Evolutionary conservation across 2,797 vertebrate genomes (phyloP), one percentile per base, ranked within the genome.

Genomic region (Eulemur mongoz): DNA sequence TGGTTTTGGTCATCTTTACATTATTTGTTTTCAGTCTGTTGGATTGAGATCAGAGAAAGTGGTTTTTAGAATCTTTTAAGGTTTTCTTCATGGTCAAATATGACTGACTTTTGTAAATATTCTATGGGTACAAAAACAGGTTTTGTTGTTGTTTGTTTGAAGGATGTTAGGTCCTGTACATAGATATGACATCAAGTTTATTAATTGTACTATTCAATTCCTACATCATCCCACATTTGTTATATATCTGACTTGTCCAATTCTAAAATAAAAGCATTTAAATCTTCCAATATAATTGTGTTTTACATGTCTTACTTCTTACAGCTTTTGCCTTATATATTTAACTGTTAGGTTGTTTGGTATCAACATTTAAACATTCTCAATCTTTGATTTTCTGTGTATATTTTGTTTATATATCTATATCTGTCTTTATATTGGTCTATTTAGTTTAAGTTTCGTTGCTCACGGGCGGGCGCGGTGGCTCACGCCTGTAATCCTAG

Each of bases 401-500:
- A 7, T 65, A 30, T 75, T 73, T 82, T 79, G 57, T 32, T 50
- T 81, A 14, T 89, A 32, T 45, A 38, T 38, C 40, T 54, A 4
- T 27, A 54, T 54, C 32, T 67, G 22, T 52, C 25, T 91, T 91
- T 92, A 65, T 89, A 35, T 27, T 54, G n/a, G 67, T 70, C 40
- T 84, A 25, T 76, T 95, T 89, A 70, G 45, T 80, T 38, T 82
- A 80, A 86, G 57, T 83, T 81, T 86, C 80, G 27, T 76, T 93
- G 76, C 25, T 91, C 32, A 83, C 50, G n/a, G n/a, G n/a, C n/a
- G n/a, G n/a, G n/a, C n/a, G n/a, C n/a, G n/a, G n/a, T n/a, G n/a
- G n/a, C n/a, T n/a, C n/a, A n/a, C n/a, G n/a, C n/a, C n/a, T n/a
- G n/a, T n/a, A n/a, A n/a, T n/a, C n/a, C n/a, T n/a, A n/a, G n/a